Conservation (phyloP, 2,113 vertebrate genomes). For the Gymnarchus niloticus region DNA sequence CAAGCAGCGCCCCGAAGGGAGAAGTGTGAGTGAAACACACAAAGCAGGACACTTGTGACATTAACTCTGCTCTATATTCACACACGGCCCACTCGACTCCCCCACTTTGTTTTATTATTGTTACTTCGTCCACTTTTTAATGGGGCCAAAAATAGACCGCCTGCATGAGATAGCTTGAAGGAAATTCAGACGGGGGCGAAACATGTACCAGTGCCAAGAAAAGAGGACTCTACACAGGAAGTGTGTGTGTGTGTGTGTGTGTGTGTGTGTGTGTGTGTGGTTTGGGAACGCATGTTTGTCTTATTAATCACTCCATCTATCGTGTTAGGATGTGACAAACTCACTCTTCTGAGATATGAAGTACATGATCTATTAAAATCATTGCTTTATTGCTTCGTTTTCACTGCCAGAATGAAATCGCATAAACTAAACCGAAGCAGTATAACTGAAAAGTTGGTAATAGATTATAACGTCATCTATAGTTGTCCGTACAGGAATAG, state of each 20-base stretch:
- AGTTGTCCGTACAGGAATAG: neutral
- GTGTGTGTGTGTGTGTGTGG: neutral
- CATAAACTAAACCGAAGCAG: neutral
- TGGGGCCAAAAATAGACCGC: conserved; percentile 15
- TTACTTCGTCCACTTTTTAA: conserved; percentile 8
- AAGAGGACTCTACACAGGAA: neutral
- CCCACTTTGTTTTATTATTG: neutral
- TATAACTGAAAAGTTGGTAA: neutral
- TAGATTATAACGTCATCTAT: neutral
- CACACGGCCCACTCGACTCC: neutral
- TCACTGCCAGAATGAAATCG: too few relatives aligned
- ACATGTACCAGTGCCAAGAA: neutral
- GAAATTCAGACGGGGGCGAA: conserved; percentile 11
- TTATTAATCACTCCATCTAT: neutral
- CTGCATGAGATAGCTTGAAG: conserved; percentile 16
- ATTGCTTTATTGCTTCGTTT: too few relatives aligned
- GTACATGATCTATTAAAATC: too few relatives aligned
- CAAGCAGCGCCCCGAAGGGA: neutral
- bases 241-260: neutral
- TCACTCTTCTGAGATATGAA: too few relatives aligned
- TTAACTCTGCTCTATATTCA: neutral
- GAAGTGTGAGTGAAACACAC: neutral
- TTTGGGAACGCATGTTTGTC: neutral
- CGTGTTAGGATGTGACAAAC: neutral
- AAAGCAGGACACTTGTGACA: neutral